These are phyloP conservation scores for Euclidia mi DNA, from an alignment of 2,888 invertebrate genomes.

Conservation along the genomic window DNA sequence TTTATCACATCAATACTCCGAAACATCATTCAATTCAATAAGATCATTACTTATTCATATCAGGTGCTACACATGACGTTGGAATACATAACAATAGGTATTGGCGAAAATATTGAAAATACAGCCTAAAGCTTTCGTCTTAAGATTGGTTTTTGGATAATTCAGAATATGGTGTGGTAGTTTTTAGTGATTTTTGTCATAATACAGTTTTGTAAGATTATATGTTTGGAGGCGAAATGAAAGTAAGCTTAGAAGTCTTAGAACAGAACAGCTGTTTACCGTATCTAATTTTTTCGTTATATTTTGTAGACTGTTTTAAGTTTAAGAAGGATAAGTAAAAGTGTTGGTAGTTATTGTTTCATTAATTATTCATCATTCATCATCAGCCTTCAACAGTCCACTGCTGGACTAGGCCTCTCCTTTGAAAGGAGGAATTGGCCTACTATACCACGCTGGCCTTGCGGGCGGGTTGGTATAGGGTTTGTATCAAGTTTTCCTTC, in stretches of 20 bases:
- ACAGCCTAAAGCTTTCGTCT: conserved; percentile 4
- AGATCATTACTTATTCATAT: conserved; percentile 48
- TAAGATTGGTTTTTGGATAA: conserved; percentile 12
- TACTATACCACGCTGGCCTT: too few relatives aligned
- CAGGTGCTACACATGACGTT: conserved; percentile 42
- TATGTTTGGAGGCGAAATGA: background rate
- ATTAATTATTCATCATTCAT: too few relatives aligned
- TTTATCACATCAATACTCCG: conserved; percentile 58
- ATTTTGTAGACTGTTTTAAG: background rate
- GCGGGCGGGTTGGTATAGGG: too few relatives aligned
- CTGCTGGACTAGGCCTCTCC: too few relatives aligned
- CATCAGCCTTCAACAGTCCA: too few relatives aligned
- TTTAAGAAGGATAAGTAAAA: too few relatives aligned
- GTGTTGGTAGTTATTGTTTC: too few relatives aligned
- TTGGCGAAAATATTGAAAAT: conserved; percentile 9
- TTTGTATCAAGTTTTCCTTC: too few relatives aligned
- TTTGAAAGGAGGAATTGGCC: too few relatives aligned
- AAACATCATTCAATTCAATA: conserved; percentile 54
- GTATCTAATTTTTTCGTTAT: background rate
- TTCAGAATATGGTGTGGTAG: background rate
- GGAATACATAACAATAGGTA: conserved; percentile 27
- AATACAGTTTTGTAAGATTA: background rate
- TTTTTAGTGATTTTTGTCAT: conserved; percentile 5
- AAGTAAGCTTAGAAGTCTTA: background rate
- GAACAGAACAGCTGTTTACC: conserved; percentile 5